phyloP scores from a whole-genome alignment of 2,113 vertebrate species.

The Indicator indicator region DNA sequence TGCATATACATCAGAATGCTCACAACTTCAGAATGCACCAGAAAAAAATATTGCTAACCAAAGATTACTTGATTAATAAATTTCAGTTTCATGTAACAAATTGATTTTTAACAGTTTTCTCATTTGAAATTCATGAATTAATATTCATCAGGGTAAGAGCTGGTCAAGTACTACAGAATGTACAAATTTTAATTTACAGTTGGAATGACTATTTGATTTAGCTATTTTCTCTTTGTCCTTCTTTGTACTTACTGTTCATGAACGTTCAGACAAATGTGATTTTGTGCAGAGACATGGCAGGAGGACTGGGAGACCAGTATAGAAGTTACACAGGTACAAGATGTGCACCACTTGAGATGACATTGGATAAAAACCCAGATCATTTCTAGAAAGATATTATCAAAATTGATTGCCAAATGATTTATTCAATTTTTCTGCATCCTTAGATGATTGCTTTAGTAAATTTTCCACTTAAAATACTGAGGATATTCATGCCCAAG shows the following conservation, averaged over 20 bases:
- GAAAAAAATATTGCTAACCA: slow-evolving; percentile 14
- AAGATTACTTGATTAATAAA: neutral
- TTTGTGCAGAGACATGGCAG: slow-evolving; percentile 36
- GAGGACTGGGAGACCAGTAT: neutral
- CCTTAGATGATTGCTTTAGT: neutral
- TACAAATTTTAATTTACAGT: slow-evolving; percentile 19
- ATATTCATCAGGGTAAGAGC: slow-evolving; percentile 58
- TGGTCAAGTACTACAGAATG: slow-evolving; percentile 50
- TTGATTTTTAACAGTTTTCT: slow-evolving; percentile 8
- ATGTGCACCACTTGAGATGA: neutral
- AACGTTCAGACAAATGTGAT: slow-evolving; percentile 61
- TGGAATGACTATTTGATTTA: slow-evolving; percentile 35
- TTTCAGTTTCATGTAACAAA: slow-evolving; percentile 22
- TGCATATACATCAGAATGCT: too few relatives aligned
- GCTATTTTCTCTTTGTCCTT: slow-evolving; percentile 34
- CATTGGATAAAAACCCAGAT: neutral
- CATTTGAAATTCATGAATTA: slow-evolving; percentile 38
- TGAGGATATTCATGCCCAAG: neutral
- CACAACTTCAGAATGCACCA: neutral
- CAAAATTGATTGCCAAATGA: neutral
- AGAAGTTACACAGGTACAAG: neutral
- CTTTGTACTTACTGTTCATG: slow-evolving; percentile 55
- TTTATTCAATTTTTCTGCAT: slow-evolving; percentile 1
- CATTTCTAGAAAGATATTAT: neutral
- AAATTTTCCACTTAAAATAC: neutral